A percentile compares a stretch with the other conserved stretches of the same genome.
Conservation (phyloP, 2,113 vertebrate genomes). For the Eptatretus burgeri region DNA sequence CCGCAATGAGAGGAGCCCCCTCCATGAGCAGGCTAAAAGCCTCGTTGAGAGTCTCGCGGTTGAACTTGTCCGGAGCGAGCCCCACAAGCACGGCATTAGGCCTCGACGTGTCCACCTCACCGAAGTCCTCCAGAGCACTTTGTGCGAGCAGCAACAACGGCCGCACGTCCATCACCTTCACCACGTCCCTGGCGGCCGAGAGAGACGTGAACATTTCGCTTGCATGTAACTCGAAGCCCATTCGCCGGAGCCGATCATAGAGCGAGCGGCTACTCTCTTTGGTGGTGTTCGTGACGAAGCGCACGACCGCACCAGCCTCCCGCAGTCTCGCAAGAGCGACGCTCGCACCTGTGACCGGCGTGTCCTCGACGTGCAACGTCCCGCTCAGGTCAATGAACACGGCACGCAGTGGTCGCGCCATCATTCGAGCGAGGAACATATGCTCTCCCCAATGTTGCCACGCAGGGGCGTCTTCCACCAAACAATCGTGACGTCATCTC, state of each 20-base stretch:
- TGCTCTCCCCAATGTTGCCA: too few species aligned
- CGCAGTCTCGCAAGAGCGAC: slow-evolving; percentile 26
- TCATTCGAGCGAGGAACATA: too few species aligned
- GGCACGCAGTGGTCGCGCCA: slow-evolving; percentile 31
- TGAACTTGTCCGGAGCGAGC: slow-evolving; percentile 57
- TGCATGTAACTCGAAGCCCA: slow-evolving; percentile 50
- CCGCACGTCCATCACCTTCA: slow-evolving; percentile 37
- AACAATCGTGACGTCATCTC: too few species aligned
- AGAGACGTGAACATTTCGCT: slow-evolving; percentile 76
- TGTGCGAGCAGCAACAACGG: slow-evolving; percentile 60
- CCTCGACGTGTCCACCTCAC: slow-evolving; percentile 39
- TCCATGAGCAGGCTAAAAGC: slow-evolving; percentile 57
- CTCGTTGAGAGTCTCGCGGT: slow-evolving; percentile 53
- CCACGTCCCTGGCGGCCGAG: slow-evolving; percentile 46
- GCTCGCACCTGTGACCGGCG: slow-evolving; percentile 49
- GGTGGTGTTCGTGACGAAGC: slow-evolving; percentile 84
- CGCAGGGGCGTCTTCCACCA: too few species aligned
- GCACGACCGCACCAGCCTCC: slow-evolving; percentile 23
- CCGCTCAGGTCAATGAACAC: slow-evolving; percentile 82
- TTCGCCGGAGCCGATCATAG: slow-evolving; percentile 26
- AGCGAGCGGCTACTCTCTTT: slow-evolving; percentile 60
- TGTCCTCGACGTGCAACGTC: slow-evolving; percentile 65
- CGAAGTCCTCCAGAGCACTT: slow-evolving; percentile 50
- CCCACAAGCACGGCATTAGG: slow-evolving; percentile 73
- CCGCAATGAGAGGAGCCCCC: slow-evolving; percentile 63